Conservation (phyloP, 2,113 vertebrate genomes). For the Helogale parvula region DNA sequence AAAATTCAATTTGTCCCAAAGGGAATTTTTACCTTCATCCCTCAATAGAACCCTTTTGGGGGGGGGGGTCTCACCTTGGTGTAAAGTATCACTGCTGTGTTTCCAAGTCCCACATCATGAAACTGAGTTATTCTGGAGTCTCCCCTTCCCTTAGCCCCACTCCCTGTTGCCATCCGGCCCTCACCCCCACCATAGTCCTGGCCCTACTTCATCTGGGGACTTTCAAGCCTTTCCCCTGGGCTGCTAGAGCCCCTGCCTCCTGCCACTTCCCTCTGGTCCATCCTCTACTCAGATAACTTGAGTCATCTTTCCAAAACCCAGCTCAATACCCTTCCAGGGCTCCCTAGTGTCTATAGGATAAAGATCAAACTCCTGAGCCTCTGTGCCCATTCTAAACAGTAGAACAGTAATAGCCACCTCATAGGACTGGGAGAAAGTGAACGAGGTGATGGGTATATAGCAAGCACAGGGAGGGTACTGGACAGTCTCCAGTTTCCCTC, state of each 20-base stretch:
- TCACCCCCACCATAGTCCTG: too few species aligned
- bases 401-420: accelerated
- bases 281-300: background rate
- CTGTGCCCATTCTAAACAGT: background rate
- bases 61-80: background rate
- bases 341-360: accelerated
- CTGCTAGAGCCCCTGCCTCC: background rate
- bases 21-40: background rate
- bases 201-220: background rate
- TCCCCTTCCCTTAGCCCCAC: accelerated
- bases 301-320: background rate
- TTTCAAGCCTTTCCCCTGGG: background rate
- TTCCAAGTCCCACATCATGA: background rate
- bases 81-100: background rate
- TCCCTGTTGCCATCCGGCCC: background rate
- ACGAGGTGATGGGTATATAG: accelerated
- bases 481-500: background rate
- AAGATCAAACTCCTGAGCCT: background rate
- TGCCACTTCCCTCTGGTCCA: background rate
- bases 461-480: accelerated
- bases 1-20: background rate
- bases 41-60: background rate
- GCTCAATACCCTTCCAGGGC: background rate
- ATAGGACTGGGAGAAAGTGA: background rate
- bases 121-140: background rate